Evolutionary conservation across 2,113 vertebrate species (phyloP).

Genomic region (Gasterosteus nipponicus): DNA sequence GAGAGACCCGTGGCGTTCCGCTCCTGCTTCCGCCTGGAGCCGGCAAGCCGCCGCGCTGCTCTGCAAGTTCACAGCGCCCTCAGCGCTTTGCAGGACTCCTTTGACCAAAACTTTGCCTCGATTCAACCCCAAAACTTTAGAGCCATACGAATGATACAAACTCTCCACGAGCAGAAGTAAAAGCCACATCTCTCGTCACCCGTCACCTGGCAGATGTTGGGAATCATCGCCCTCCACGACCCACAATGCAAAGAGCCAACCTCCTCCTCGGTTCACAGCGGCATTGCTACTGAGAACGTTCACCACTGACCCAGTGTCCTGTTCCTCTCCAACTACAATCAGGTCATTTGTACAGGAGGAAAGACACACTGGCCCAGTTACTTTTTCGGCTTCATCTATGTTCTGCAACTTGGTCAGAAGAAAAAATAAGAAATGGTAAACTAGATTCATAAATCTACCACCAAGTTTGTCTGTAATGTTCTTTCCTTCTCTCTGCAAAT

Average conservation of each 20-base stretch:
- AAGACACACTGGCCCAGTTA: constrained; percentile 36
- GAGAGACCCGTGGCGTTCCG: constrained; percentile 37
- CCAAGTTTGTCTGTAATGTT: background rate
- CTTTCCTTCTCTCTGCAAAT: background rate
- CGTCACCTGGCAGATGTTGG: constrained; percentile 10
- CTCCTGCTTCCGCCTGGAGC: constrained; percentile 42
- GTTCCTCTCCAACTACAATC: constrained; percentile 23
- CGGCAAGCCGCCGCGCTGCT: constrained; percentile 43
- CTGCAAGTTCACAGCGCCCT: constrained; percentile 37
- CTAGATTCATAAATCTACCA: background rate
- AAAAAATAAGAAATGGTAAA: background rate
- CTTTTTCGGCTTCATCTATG: background rate
- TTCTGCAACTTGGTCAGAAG: background rate
- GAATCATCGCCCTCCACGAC: constrained; percentile 12
- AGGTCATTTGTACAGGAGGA: constrained; percentile 14
- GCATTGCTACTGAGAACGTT: constrained; percentile 21
- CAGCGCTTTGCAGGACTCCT: constrained; percentile 9
- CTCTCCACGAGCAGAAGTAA: background rate
- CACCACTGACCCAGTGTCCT: constrained; percentile 28
- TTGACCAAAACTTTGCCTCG: background rate
- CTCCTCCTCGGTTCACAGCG: background rate
- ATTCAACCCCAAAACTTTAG: background rate
- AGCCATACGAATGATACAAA: constrained; percentile 1
- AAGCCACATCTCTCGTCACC: background rate
- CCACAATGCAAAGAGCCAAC: constrained; percentile 9